phyloP scores from a whole-genome alignment of 2,888 invertebrate species.

The Cheilosia variabilis region DNA sequence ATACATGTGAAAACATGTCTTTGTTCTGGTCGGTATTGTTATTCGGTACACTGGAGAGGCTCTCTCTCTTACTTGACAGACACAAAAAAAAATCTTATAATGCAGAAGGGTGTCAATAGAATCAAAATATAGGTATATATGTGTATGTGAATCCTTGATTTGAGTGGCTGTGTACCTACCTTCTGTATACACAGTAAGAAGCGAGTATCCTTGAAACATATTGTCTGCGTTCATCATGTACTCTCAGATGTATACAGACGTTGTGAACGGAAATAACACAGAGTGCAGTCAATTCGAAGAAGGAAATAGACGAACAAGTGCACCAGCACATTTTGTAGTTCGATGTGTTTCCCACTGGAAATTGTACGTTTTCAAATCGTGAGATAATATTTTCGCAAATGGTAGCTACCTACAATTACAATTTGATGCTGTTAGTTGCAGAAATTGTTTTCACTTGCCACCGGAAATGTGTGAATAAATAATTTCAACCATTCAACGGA shows the following conservation, averaged over 20 bases:
- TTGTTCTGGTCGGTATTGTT: slow-evolving; percentile 61
- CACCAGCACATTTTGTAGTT: slow-evolving; percentile 21
- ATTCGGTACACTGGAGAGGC: slow-evolving; percentile 47
- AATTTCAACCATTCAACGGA: background rate
- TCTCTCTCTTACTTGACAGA: slow-evolving; percentile 17
- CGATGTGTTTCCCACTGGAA: slow-evolving; percentile 40
- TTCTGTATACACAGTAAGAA: slow-evolving; percentile 41
- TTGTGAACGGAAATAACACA: slow-evolving; percentile 60
- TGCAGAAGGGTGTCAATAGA: slow-evolving; percentile 60
- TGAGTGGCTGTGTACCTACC: slow-evolving; percentile 32
- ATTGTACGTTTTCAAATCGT: slow-evolving; percentile 29
- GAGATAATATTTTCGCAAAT: slow-evolving; percentile 20
- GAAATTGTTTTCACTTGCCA: slow-evolving; percentile 3
- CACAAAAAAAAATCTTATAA: slow-evolving; percentile 1
- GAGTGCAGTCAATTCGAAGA: slow-evolving; percentile 51
- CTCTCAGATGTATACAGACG: slow-evolving; percentile 31
- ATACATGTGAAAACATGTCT: slow-evolving; percentile 52
- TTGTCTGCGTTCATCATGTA: slow-evolving; percentile 38
- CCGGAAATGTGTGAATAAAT: slow-evolving; percentile 9
- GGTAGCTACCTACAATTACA: slow-evolving; percentile 8
- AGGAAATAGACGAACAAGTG: slow-evolving; percentile 52
- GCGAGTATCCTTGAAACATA: slow-evolving; percentile 62
- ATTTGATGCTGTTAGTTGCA: background rate
- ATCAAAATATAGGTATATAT: slow-evolving; percentile 37
- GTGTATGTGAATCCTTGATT: slow-evolving; percentile 42